Conservation (phyloP, 2,113 vertebrate species). For the Poeciliopsis retropinna region DNA sequence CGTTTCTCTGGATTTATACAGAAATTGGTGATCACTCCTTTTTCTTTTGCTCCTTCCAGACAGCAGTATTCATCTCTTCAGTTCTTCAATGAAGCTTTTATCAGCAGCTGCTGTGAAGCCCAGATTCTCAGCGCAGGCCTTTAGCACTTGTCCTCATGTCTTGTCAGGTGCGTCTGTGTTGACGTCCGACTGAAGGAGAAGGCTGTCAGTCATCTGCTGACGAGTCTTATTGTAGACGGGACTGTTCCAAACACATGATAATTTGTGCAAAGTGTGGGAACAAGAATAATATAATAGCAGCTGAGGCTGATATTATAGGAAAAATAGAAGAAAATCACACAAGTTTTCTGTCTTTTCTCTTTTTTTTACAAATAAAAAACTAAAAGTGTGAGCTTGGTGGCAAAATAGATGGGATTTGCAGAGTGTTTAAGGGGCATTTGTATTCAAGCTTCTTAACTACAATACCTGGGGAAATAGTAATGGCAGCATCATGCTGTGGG, state of each 20-base stretch:
- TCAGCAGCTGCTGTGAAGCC: slow-evolving; percentile 22
- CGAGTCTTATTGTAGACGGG: slow-evolving; percentile 8
- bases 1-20: not conserved
- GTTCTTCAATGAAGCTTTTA: slow-evolving; percentile 9
- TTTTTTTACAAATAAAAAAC: not conserved
- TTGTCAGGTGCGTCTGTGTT: slow-evolving; percentile 22
- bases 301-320: too few species aligned
- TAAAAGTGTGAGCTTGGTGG: not conserved
- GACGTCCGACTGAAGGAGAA: slow-evolving; percentile 14
- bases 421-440: not conserved
- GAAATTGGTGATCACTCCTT: not conserved
- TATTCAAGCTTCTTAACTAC: not conserved
- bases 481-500: not conserved
- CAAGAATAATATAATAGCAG: not conserved
- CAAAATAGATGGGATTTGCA: too few species aligned
- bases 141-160: slow-evolving; percentile 9
- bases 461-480: not conserved
- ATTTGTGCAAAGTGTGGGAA: slow-evolving; percentile 3
- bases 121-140: not conserved
- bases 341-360: too few species aligned
- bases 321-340: not conserved
- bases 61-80: not conserved
- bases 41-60: not conserved
- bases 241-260: slow-evolving; percentile 6
- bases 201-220: slow-evolving; percentile 36